Conservation (phyloP, 2,797 vertebrate species). For the Picus viridis region DNA sequence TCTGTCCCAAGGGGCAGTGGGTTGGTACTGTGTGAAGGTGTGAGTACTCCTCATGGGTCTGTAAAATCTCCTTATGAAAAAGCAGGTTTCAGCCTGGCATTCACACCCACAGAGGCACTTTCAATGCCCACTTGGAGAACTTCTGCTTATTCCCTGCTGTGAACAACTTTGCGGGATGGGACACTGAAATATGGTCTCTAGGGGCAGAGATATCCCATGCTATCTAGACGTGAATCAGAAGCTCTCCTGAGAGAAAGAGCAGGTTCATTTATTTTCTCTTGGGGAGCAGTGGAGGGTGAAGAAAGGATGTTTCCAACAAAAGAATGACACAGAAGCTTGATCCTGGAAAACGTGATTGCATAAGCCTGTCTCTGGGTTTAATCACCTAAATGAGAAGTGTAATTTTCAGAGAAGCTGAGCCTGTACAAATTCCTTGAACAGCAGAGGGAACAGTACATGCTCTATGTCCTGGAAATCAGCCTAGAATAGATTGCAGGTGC, state of each 20-base stretch:
- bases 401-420: slow-evolving; percentile 26
- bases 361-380: background rate
- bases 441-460: slow-evolving; percentile 32
- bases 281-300: background rate
- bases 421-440: slow-evolving; percentile 10
- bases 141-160: background rate
- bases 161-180: background rate
- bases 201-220: fast-evolving
- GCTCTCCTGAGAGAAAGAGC: background rate
- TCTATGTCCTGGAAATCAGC: slow-evolving; percentile 35
- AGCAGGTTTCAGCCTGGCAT: background rate
- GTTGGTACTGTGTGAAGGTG: background rate
- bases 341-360: background rate
- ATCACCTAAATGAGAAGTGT: background rate
- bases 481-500: slow-evolving; percentile 12
- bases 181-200: background rate
- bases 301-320: background rate
- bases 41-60: background rate
- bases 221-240: background rate
- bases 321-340: background rate
- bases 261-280: background rate
- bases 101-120: background rate
- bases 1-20: background rate
- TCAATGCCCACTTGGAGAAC: background rate
- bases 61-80: background rate